Conservation (phyloP, 1,140 invertebrate species). For the Apis mellifera region DNA sequence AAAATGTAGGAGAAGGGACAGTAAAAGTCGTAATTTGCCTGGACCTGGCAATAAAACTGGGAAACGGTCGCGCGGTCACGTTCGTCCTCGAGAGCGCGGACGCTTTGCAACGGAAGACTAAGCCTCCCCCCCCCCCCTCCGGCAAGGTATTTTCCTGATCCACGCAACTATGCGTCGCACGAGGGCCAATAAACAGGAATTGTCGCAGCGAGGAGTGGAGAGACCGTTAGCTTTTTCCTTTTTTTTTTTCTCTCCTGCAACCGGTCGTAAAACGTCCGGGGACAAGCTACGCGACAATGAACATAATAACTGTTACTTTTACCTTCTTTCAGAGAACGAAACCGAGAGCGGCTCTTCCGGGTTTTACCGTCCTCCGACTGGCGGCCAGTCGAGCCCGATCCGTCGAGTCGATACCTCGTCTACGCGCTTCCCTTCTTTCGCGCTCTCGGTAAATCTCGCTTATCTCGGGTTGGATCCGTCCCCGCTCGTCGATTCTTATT, state of each 20-base stretch:
- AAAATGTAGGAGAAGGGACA: conserved; percentile 16
- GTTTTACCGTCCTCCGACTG: conserved; percentile 19
- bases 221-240: conserved; percentile 72
- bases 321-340: conserved; percentile 51
- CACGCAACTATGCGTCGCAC: conserved; percentile 19
- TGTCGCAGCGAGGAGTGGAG: conserved; percentile 2
- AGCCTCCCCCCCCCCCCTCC: too few relatives aligned
- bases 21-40: conserved; percentile 64
- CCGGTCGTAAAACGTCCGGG: conserved; percentile 73
- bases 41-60: conserved; percentile 72
- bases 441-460: conserved; percentile 10
- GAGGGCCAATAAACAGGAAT: conserved; percentile 42
- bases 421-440: conserved; percentile 8
- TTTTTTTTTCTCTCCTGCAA: conserved; percentile 16
- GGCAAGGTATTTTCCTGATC: conserved; percentile 36
- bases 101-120: conserved; percentile 53
- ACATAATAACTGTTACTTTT: conserved; percentile 67
- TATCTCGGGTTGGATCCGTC: conserved; percentile 10
- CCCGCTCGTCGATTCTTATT: conserved; percentile 5
- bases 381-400: conserved; percentile 55
- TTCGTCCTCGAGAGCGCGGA: conserved; percentile 62
- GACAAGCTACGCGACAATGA: conserved; percentile 69
- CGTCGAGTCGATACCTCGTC: conserved; percentile 54
- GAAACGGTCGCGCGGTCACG: conserved; percentile 70
- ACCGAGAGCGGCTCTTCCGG: conserved; percentile 34